Percentiles rank a stretch among this genome's conserved stretches.
Conservation (phyloP, 2,113 vertebrate species). For the Seriola quinqueradiata region DNA sequence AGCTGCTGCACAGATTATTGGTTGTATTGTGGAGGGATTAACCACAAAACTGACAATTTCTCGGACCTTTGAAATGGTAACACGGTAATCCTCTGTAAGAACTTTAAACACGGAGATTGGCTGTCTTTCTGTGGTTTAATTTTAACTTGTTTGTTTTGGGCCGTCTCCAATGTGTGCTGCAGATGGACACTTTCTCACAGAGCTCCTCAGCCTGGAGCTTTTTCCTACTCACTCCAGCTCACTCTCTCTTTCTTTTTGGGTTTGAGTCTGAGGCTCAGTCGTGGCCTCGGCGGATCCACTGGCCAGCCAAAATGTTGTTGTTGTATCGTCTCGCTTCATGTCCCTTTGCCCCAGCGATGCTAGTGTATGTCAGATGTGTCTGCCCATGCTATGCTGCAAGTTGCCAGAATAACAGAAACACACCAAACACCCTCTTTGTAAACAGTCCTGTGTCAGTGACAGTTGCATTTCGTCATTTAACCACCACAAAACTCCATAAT, state of each 20-base stretch:
- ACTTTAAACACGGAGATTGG: constrained; percentile 75
- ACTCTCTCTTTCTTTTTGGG: constrained; percentile 39
- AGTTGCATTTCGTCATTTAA: constrained; percentile 25
- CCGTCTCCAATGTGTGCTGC: constrained; percentile 73
- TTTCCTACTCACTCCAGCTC: constrained; percentile 55
- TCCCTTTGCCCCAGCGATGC: constrained; percentile 38
- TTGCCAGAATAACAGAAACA: constrained; percentile 34
- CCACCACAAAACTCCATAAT: constrained; percentile 6
- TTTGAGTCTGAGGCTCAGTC: constrained; percentile 38
- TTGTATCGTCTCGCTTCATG: constrained; percentile 26
- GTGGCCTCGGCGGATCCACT: constrained; percentile 42
- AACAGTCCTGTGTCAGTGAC: constrained; percentile 19
- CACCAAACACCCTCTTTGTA: constrained; percentile 12
- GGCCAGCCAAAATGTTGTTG: constrained; percentile 37
- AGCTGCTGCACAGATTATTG: constrained; percentile 51
- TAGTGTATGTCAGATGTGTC: constrained; percentile 4
- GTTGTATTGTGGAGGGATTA: constrained; percentile 56
- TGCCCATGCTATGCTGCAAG: background rate
- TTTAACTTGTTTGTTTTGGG: constrained; percentile 87
- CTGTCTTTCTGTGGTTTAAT: constrained; percentile 81
- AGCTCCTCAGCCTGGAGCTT: constrained; percentile 57
- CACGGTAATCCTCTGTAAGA: constrained; percentile 75
- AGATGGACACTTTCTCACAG: constrained; percentile 85
- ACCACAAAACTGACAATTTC: constrained; percentile 73
- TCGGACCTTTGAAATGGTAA: constrained; percentile 73